These are phyloP conservation scores for Lampropteryx suffumata DNA, from an alignment of 2,888 invertebrate genomes.

Conservation along the genomic window DNA sequence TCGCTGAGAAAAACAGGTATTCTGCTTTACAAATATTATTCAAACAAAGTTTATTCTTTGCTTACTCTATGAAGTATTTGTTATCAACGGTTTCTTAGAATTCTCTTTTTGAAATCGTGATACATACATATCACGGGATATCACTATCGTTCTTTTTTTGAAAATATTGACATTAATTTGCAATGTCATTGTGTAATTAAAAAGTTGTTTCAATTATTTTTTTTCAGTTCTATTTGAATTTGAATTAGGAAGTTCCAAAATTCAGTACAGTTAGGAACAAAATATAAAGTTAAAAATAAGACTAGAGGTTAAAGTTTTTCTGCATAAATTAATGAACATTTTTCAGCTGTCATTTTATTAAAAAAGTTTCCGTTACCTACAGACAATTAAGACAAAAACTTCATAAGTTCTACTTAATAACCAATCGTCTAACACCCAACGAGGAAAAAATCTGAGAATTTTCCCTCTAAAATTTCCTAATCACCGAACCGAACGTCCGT, in stretches of 20 bases:
- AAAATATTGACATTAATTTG: too few relatives aligned
- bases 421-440: constrained; percentile 72
- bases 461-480: constrained; percentile 77
- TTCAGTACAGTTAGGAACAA: neutral
- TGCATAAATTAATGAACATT: neutral
- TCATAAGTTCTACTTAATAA: constrained; percentile 78
- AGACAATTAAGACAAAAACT: constrained; percentile 65
- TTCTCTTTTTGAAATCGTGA: neutral
- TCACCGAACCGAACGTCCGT: constrained; percentile 78
- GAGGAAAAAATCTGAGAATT: constrained; percentile 58
- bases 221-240: too few relatives aligned
- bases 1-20: constrained; percentile 73
- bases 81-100: constrained; percentile 13
- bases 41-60: constrained; percentile 45
- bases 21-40: constrained; percentile 59
- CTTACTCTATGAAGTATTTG: constrained; percentile 1
- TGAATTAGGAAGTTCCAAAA: too few relatives aligned
- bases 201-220: too few relatives aligned
- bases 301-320: neutral
- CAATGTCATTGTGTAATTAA: too few relatives aligned
- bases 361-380: constrained; percentile 42
- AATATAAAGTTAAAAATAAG: neutral
- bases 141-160: too few relatives aligned
- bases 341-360: constrained; percentile 24
- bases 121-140: too few relatives aligned